A percentile compares a stretch with the other conserved stretches of the same genome.
Evolutionary conservation across 2,113 vertebrate species (phyloP).

Genomic region (Oryzias javanicus): DNA sequence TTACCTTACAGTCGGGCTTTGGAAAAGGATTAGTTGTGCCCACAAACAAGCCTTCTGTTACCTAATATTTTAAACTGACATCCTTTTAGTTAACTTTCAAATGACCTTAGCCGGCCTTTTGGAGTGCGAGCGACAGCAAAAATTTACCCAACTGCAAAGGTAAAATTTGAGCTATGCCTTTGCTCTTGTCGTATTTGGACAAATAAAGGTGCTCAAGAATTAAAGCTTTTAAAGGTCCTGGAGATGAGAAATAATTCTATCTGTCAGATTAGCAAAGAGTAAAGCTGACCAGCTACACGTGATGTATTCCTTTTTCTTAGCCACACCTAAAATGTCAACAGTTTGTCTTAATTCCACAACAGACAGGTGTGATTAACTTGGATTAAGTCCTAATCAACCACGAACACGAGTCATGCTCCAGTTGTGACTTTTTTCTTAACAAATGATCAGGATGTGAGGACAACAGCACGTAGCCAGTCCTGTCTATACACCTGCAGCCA

Average conservation of each 20-base stretch:
- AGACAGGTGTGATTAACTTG: constrained; percentile 15
- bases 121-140: background rate
- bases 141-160: too few relatives aligned
- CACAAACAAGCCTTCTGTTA: constrained; percentile 22
- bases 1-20: constrained; percentile 47
- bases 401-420: constrained; percentile 1
- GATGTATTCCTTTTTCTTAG: background rate
- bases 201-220: too few relatives aligned
- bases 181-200: background rate
- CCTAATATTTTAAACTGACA: constrained; percentile 7
- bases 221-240: background rate
- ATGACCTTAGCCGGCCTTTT: background rate
- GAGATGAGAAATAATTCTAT: background rate
- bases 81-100: constrained; percentile 19
- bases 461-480: background rate
- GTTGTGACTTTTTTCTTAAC: constrained; percentile 4
- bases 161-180: too few relatives aligned
- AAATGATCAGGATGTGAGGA: constrained; percentile 37
- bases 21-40: constrained; percentile 26
- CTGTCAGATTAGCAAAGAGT: background rate
- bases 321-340: constrained; percentile 46
- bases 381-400: constrained; percentile 7
- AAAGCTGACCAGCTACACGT: background rate
- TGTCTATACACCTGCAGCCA: too few relatives aligned
- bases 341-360: constrained; percentile 10